A percentile compares a stretch with the other conserved stretches of the same genome.
Conservation (phyloP, 2,888 invertebrate genomes). For the Elaeidobius kamerunicus region DNA sequence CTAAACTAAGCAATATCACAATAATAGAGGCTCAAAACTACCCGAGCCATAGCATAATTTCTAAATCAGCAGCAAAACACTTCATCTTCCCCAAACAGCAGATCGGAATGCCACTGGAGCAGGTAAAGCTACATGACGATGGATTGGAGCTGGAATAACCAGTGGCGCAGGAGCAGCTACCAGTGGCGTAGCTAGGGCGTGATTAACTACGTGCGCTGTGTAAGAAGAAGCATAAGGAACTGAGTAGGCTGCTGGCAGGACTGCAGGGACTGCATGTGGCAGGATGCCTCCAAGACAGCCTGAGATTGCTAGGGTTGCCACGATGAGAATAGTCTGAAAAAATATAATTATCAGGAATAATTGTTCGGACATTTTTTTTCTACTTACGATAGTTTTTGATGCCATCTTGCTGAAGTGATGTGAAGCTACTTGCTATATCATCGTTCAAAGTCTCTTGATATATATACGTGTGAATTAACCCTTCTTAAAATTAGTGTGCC, state of each 20-base stretch:
- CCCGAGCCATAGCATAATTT: too few species aligned
- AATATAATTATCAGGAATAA: too few species aligned
- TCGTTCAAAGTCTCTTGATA: neutral
- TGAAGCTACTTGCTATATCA: neutral
- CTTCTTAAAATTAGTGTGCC: too few species aligned
- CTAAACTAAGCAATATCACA: too few species aligned
- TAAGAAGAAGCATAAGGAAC: slow-evolving; percentile 75
- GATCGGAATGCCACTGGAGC: slow-evolving; percentile 35
- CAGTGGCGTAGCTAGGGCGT: slow-evolving; percentile 68
- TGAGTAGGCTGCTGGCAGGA: slow-evolving; percentile 55
- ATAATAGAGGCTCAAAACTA: too few species aligned
- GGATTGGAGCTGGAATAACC: too few species aligned
- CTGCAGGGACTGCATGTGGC: slow-evolving; percentile 42
- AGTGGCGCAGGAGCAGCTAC: slow-evolving; percentile 40
- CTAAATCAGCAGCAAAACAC: too few species aligned
- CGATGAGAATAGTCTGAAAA: slow-evolving; percentile 22
- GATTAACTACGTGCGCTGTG: slow-evolving; percentile 71
- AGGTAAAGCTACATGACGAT: slow-evolving; percentile 43
- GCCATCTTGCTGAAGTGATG: slow-evolving; percentile 31
- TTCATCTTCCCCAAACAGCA: too few species aligned
- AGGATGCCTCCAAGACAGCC: slow-evolving; percentile 41
- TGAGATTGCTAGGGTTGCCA: slow-evolving; percentile 24
- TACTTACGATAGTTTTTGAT: slow-evolving; percentile 34
- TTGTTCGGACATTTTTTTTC: too few species aligned
- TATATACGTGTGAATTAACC: too few species aligned